A percentile compares a stretch with the other conserved stretches of the same genome.
These are phyloP conservation scores for Pteromalus puparum DNA, from an alignment of 1,140 invertebrate genomes.

Conservation along the genomic window DNA sequence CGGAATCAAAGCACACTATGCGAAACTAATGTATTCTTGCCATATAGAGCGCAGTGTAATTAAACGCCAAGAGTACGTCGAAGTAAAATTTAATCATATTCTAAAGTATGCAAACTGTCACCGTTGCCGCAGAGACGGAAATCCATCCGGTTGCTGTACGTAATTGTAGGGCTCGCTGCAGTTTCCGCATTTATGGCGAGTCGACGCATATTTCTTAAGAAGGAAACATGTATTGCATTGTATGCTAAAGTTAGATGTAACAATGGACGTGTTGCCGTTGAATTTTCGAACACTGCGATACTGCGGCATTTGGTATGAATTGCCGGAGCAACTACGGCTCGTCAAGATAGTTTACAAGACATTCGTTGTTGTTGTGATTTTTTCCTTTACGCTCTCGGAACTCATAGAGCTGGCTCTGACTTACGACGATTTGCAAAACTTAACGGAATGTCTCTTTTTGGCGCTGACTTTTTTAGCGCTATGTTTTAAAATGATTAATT, in stretches of 20 bases:
- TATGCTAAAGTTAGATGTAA: too few species aligned
- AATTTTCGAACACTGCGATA: neutral
- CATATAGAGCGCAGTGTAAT: neutral
- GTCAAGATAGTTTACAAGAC: neutral
- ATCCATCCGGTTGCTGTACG: constrained; percentile 16
- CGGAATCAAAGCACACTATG: too few species aligned
- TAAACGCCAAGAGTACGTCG: neutral
- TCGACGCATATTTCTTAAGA: neutral
- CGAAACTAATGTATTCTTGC: neutral
- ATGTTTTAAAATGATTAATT: constrained; percentile 8
- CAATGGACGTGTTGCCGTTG: neutral
- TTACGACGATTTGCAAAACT: neutral
- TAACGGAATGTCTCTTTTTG: neutral
- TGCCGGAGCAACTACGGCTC: neutral
- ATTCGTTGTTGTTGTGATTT: neutral
- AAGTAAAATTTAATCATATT: neutral
- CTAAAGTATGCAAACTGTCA: neutral
- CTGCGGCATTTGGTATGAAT: constrained; percentile 14
- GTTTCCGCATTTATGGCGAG: neutral
- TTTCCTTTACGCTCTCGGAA: neutral
- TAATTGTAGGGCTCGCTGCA: neutral
- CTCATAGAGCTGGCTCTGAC: neutral
- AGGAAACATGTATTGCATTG: too few species aligned
- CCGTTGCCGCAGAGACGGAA: neutral
- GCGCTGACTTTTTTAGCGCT: neutral